These are phyloP conservation scores for Procambarus virginalis DNA, from an alignment of 1,140 invertebrate species.

Conservation along the genomic window DNA sequence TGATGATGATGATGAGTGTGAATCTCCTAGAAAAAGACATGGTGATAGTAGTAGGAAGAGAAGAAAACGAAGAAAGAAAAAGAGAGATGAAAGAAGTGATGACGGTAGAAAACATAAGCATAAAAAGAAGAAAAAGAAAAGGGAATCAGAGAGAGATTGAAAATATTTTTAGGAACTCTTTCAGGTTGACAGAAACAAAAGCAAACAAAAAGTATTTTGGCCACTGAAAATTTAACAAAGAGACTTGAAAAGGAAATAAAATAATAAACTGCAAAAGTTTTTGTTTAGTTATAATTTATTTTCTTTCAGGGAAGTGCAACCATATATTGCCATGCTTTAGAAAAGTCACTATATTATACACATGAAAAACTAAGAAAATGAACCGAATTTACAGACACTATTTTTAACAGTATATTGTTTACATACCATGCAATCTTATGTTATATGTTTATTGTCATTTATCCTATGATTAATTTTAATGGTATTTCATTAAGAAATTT, in stretches of 20 bases:
- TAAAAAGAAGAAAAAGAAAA: slow-evolving; percentile 3
- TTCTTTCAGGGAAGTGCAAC: not conserved
- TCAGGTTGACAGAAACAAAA: not conserved
- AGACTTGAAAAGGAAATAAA: not conserved
- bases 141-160: not conserved
- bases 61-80: slow-evolving; percentile 1
- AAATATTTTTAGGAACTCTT: not conserved
- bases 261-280: not conserved
- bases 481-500: not conserved
- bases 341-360: not conserved
- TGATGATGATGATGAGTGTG: not conserved
- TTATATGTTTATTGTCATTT: not conserved
- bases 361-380: not conserved
- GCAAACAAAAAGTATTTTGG: not conserved
- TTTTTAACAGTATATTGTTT: not conserved
- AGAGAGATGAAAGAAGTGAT: slow-evolving; percentile 12
- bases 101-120: slow-evolving; percentile 1
- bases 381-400: not conserved
- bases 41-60: not conserved
- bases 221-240: no score
- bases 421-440: not conserved
- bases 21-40: not conserved
- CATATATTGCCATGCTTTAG: not conserved
- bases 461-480: not conserved
- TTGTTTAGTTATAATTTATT: not conserved